Conservation (phyloP, 2,888 invertebrate genomes). For the Acrocyrtus sp. region DNA sequence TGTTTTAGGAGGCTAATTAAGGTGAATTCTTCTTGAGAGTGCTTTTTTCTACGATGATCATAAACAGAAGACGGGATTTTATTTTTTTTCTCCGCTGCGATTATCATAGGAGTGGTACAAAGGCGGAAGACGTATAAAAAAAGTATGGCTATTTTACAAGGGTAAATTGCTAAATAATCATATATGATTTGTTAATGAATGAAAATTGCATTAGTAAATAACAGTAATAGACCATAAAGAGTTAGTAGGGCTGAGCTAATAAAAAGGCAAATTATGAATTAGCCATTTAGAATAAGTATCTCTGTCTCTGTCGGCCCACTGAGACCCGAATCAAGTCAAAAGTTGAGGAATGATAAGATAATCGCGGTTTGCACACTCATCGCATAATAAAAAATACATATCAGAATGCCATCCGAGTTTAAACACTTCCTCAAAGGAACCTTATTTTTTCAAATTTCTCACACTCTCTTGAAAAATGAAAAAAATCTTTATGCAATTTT, state of each 20-base stretch:
- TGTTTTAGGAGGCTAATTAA: slow-evolving; percentile 8
- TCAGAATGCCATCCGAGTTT: too few relatives aligned
- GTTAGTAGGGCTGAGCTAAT: background rate
- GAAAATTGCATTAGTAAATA: slow-evolving; percentile 22
- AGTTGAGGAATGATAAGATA: slow-evolving; percentile 10
- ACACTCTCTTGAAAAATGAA: too few relatives aligned
- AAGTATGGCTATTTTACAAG: background rate
- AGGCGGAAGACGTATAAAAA: slow-evolving; percentile 1
- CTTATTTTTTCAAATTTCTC: too few relatives aligned
- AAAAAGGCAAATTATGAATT: slow-evolving; percentile 1
- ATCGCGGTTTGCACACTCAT: slow-evolving; percentile 5
- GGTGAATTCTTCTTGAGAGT: too few relatives aligned
- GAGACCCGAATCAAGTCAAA: background rate
- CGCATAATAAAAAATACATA: too few relatives aligned
- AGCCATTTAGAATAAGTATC: slow-evolving; percentile 5
- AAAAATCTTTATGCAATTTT: too few relatives aligned
- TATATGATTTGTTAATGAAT: slow-evolving; percentile 24
- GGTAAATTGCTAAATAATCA: slow-evolving; percentile 23
- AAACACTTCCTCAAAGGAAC: too few relatives aligned
- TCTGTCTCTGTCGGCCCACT: background rate
- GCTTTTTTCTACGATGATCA: too few relatives aligned
- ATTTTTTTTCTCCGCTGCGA: too few relatives aligned
- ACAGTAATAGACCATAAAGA: slow-evolving; percentile 5
- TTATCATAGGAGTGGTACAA: too few relatives aligned
- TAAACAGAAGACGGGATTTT: background rate